Base-by-base conservation (phyloP, 2,113 vertebrate genomes). In the Eolophus roseicapilla region DNA sequence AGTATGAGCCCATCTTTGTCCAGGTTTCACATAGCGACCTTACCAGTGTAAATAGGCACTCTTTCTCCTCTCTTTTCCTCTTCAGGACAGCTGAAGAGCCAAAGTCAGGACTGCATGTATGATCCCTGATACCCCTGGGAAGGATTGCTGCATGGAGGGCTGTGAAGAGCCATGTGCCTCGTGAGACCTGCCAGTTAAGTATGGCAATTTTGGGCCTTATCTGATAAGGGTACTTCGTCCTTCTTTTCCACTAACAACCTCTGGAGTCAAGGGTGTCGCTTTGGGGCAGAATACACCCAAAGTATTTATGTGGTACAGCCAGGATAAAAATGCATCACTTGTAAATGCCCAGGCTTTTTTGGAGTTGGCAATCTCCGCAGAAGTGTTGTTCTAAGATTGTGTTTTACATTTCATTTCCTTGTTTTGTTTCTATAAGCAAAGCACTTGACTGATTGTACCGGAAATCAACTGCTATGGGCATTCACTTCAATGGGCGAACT, bases 371-470 rank as follows among this genome's bases (percentile, higher is more conserved):
- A 4, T 57, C 35, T 69, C 52, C 35, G 3, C 8, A 27, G 37
- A 64, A 23, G 31, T 88, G 69, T 31, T 84, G 76, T 41, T 24
- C 27, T 47, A 53, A 28, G 46, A 63, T 17, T 90, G 75, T 69
- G 81, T 55, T 76, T 52, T 74, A 67, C 59, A 20, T 92, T 88
- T 85, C 1, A 2, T 88, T 93, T 88, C 95, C 90, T 93, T 75
- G 60, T 88, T 95, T 81, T 96, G 86, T 96, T 96, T 93, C 88
- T 94, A 0, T 71, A 68, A 96, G 50, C 68, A 47, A 64, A 88
- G 71, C 0, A 2, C 81, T 83, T 88, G 71, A 73, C 52, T 95
- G 92, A 83, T 83, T 85, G 73, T 11, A 2, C 73, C 78, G 50
- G 85, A 96, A 93, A 93, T 86, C 50, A 44, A 75, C 55, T 81